These are phyloP conservation scores for Leptobrachium leishanense DNA, from an alignment of 2,113 vertebrate species.

Conservation along the genomic window DNA sequence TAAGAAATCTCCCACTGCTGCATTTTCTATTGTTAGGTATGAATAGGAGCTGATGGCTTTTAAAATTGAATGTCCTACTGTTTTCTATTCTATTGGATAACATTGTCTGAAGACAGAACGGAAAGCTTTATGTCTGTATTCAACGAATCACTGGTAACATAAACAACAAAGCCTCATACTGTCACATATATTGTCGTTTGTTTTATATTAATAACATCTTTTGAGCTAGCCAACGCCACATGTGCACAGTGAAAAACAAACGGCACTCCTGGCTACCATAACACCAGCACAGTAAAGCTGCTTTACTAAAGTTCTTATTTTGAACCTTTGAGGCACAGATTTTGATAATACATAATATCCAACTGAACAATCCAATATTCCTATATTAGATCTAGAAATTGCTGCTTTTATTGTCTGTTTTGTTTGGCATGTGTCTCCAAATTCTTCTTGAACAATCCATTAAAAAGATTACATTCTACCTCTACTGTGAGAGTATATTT, in stretches of 20 bases:
- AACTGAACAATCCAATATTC: neutral
- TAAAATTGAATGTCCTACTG: constrained; percentile 44
- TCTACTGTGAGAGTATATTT: too few relatives aligned
- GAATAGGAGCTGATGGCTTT: constrained; percentile 42
- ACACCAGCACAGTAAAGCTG: neutral
- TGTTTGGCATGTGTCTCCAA: too few relatives aligned
- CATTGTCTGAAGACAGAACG: constrained; percentile 30
- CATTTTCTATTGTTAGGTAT: constrained; percentile 43
- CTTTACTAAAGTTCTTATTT: neutral
- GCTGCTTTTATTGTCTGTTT: too few relatives aligned
- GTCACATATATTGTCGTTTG: constrained; percentile 26
- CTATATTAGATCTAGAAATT: too few relatives aligned
- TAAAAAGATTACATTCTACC: too few relatives aligned
- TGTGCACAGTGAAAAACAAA: constrained; percentile 10
- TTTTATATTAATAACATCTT: constrained; percentile 34
- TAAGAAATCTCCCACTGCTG: constrained; percentile 42
- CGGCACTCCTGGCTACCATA: neutral
- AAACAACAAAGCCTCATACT: constrained; percentile 15
- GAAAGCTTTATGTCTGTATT: constrained; percentile 23
- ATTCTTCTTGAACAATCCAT: too few relatives aligned
- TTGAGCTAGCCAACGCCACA: neutral
- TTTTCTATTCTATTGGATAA: constrained; percentile 37
- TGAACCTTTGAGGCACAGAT: neutral
- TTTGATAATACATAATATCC: neutral
- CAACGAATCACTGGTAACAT: constrained; percentile 15